Conservation (phyloP, 30 jellyfish, hydroid and myxozoan genomes). For the Mastigias papua region DNA sequence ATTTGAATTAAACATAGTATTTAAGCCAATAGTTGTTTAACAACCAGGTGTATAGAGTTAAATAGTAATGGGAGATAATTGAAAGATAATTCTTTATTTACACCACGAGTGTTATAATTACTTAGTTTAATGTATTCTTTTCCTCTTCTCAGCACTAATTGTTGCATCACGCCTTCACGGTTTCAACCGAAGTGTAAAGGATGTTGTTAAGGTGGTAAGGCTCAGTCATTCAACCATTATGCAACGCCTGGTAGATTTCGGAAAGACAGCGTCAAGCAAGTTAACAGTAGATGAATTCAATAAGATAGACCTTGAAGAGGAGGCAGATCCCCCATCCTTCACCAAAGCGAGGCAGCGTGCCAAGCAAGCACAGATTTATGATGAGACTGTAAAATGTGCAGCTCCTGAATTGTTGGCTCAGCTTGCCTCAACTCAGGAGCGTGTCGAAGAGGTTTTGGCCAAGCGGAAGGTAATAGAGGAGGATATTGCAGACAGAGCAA, state of each 20-base stretch:
- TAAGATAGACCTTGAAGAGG: constrained; percentile 95
- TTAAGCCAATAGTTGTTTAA: no score
- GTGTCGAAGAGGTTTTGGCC: constrained; percentile 72
- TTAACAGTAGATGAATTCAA: constrained; percentile 95
- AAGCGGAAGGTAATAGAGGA: constrained; percentile 78
- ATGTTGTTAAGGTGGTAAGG: constrained; percentile 89
- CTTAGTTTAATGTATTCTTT: background rate
- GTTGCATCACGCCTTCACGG: constrained; percentile 97
- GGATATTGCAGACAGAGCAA: constrained; percentile 65
- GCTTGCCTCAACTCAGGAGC: constrained; percentile 86
- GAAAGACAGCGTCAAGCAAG: constrained; percentile 92
- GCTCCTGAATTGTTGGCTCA: constrained; percentile 84
- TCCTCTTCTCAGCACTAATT: constrained; percentile 76
- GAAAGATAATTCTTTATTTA: no score
- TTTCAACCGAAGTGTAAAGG: constrained; percentile 80
- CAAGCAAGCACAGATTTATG: constrained; percentile 84
- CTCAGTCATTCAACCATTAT: constrained; percentile 87
- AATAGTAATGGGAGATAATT: no score
- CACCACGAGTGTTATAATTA: no score
- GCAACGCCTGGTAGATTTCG: constrained; percentile 91
- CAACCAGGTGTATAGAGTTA: no score
- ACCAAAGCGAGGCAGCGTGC: constrained; percentile 90
- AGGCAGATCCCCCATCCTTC: constrained; percentile 98
- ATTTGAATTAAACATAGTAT: no score
- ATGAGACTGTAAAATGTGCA: constrained; percentile 47